phyloP scores from a whole-genome alignment of 2,888 invertebrate genomes.

The Nezara viridula region DNA sequence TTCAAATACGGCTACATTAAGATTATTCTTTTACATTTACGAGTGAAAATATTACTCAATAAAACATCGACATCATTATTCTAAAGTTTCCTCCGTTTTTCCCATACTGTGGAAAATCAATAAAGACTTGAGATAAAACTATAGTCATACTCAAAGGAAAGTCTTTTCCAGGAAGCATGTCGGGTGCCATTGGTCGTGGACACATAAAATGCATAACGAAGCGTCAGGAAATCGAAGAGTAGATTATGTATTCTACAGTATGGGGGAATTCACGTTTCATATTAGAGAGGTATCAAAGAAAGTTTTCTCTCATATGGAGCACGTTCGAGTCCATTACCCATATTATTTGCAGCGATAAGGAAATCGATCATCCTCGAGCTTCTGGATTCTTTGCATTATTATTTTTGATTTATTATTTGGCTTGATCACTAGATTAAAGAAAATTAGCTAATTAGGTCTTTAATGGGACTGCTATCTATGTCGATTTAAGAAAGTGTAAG shows the following conservation, averaged over 20 bases:
- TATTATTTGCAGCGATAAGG: neutral
- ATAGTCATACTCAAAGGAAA: neutral
- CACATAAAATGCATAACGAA: neutral
- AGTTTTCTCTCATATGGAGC: neutral
- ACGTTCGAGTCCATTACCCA: neutral
- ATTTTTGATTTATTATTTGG: too few relatives aligned
- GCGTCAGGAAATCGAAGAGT: neutral
- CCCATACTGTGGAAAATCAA: neutral
- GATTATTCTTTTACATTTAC: neutral
- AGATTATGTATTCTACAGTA: neutral
- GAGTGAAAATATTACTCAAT: neutral
- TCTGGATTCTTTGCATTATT: too few relatives aligned
- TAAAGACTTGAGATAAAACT: neutral
- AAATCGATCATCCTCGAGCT: neutral
- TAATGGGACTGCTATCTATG: too few relatives aligned
- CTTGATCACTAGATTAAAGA: too few relatives aligned
- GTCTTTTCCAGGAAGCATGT: neutral
- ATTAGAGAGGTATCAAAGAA: neutral
- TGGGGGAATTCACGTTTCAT: neutral
- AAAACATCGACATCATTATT: neutral
- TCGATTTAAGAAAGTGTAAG: too few relatives aligned
- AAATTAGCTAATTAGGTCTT: too few relatives aligned
- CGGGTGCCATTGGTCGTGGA: neutral
- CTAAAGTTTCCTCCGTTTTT: neutral
- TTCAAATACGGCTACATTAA: neutral